Evolutionary conservation across 2,797 vertebrate genomes (phyloP), one percentile per base, ranked within the genome.

Genomic region (Ficedula albicollis): DNA sequence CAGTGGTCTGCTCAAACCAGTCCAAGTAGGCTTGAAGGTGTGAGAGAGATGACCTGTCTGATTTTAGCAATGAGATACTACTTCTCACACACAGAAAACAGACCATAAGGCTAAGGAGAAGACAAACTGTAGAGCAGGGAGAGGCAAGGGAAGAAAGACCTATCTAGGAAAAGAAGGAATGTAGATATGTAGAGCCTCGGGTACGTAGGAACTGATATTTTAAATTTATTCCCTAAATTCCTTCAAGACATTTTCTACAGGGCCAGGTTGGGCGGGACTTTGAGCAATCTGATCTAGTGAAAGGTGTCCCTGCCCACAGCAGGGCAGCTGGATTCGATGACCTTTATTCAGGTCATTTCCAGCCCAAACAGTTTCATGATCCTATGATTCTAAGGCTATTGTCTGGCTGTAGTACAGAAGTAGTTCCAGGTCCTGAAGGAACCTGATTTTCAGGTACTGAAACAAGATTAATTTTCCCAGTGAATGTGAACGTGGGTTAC

Each of bases 241-340:
- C 30, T 86, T 43, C 19, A 64, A 70, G n/a, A 5, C 9, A 34
- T 58, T 58, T 83, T 49, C 29, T 58, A 19, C 38, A 51, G 39
- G 56, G 7, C 5, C 14, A 14, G 12, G 10, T 12, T 83, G 56
- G 9, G 63, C 44, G 14, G 23, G 25, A 2, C 5, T 83, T 69
- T 51, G 38, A 58, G 17, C 12, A 44, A 12, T 15, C 25, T 64
- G 25, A 15, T 5, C 5, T 4, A 34, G 14, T 27, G 17, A 17
- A 70, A 58, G 4, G 8, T 39, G 10, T 8, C 14, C 8, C 25
- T 22, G 11, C 16, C 38, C 32, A 36, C 0, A 1, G 7, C 19
- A 58, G 15, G 12, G 22, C 8, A 36, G 19, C 6, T 38, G 23
- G n/a, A 58, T 41, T 58, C 0, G 1, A 10, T 16, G 9, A 25